These are phyloP conservation scores for Melanostoma scalare DNA, from an alignment of 2,888 invertebrate species.

Conservation along the genomic window DNA sequence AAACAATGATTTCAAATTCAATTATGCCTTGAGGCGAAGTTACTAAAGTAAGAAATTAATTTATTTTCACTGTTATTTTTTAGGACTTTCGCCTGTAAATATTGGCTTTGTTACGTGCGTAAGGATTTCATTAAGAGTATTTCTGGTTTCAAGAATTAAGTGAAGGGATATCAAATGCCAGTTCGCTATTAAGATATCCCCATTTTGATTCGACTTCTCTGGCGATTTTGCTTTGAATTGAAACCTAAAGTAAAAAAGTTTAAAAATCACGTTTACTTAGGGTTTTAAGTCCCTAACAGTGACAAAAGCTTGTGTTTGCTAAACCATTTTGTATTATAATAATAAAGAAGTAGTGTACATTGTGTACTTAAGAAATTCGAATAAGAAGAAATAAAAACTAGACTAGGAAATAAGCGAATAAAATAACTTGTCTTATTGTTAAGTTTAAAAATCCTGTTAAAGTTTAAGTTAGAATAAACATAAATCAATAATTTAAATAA, in stretches of 20 bases:
- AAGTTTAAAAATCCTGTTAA: not conserved
- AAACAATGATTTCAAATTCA: constrained; percentile 4
- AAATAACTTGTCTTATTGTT: not conserved
- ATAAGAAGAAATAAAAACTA: not conserved
- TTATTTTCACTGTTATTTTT: no score
- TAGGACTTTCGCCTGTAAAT: no score
- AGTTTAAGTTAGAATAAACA: no score
- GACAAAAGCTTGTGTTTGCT: constrained; percentile 3
- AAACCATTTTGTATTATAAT: constrained; percentile 52
- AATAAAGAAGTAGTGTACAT: constrained; percentile 37
- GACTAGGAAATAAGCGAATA: no score
- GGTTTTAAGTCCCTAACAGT: constrained; percentile 1
- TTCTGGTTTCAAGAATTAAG: no score
- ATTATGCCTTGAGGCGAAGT: no score
- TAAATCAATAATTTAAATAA: no score
- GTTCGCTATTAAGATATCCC: no score
- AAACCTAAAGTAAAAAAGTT: not conserved
- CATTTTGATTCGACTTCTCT: not conserved
- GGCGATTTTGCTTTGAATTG: not conserved
- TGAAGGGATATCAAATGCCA: no score
- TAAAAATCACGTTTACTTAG: not conserved
- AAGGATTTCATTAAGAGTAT: no score
- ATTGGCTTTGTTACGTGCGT: no score
- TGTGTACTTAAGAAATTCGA: constrained; percentile 34
- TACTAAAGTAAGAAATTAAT: no score